Base-by-base conservation (phyloP, 1,140 invertebrate species). In the Orius laevigatus region DNA sequence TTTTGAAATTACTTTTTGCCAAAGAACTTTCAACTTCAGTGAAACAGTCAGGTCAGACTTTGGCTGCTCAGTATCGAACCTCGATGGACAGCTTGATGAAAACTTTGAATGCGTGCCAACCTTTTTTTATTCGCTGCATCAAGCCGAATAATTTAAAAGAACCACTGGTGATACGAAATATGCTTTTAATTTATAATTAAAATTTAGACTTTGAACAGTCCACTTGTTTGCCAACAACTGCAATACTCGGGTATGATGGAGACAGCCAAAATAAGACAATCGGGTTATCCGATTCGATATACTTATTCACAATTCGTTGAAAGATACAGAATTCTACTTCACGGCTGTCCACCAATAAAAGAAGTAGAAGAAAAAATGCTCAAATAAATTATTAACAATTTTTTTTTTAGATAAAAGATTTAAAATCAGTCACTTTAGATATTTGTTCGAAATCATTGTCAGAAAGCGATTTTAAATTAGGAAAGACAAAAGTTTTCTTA, bases 191-290 rank as follows among this genome's bases (percentile, higher is more conserved):
- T 8, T n/a, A 34, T 34, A 8, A 34, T n/a, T 48, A 42, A 51
- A 51, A 63, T 64, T 6, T 60, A 83, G 80, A 74, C 90, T 71
- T 98, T 98, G 62, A 94, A 98, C 67, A 72, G 94, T 48, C 87
- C 86, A 35, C 66, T 98, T 4, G 97, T 94, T 58, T 94, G 93
- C 61, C 77, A 92, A 20, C 96, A 99, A 65, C 67, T 99, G 3
- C 71, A 95, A 51, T 98, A 98, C 63, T 98, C 94, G 1, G 96
- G 95, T 43, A 98, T 98, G 94, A 97, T 98, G 93, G 94, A 98
- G 68, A 98, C 95, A 0, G 98, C 98, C 55, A 71, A 92, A 54
- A 98, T 99, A 55, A 73, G 95, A 53, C 72, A 92, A 59, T 92
- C 92, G 32, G 95, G 95, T 10, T 99, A 98, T 68, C 95, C 96